A percentile compares a stretch with the other conserved stretches of the same genome.
Conservation (phyloP, 2,888 invertebrate species). For the Archaeoteleia sp. region DNA sequence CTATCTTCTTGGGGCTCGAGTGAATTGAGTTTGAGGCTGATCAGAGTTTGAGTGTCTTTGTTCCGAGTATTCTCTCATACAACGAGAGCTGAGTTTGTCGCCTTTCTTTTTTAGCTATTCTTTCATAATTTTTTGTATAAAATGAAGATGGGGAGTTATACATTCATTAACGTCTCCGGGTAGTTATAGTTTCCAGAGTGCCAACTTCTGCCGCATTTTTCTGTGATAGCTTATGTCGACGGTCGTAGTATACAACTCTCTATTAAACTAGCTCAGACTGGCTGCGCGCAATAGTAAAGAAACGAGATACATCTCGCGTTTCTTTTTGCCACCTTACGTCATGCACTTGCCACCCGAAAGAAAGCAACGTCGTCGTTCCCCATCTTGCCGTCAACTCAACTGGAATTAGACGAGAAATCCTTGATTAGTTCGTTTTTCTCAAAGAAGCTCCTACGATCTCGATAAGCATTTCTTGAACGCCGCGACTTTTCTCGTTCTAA, state of each 20-base stretch:
- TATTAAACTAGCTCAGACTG: constrained; percentile 60
- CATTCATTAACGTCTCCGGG: constrained; percentile 55
- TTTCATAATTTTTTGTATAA: constrained; percentile 49
- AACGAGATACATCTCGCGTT: constrained; percentile 33
- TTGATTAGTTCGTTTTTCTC: constrained; percentile 59
- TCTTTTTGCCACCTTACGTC: constrained; percentile 33
- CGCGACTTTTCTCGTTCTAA: constrained; percentile 4
- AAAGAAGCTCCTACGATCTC: neutral
- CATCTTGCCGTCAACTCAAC: constrained; percentile 42
- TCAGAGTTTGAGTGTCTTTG: constrained; percentile 14
- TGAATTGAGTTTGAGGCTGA: constrained; percentile 3
- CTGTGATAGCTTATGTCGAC: constrained; percentile 35
- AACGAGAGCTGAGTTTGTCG: no score
- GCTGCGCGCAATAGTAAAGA: constrained; percentile 52
- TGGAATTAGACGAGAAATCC: constrained; percentile 60
- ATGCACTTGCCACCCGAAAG: constrained; percentile 59
- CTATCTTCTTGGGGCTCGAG: no score
- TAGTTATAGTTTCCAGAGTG: constrained; percentile 48
- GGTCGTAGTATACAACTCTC: constrained; percentile 60
- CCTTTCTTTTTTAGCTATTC: constrained; percentile 24
- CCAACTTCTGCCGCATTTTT: constrained; percentile 30
- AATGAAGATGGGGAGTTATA: constrained; percentile 56
- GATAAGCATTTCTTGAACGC: neutral
- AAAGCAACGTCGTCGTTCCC: constrained; percentile 48
- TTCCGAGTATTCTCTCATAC: constrained; percentile 14